Evolutionary conservation across 2,888 invertebrate species (phyloP).

Genomic region (Sphinx pinastri): DNA sequence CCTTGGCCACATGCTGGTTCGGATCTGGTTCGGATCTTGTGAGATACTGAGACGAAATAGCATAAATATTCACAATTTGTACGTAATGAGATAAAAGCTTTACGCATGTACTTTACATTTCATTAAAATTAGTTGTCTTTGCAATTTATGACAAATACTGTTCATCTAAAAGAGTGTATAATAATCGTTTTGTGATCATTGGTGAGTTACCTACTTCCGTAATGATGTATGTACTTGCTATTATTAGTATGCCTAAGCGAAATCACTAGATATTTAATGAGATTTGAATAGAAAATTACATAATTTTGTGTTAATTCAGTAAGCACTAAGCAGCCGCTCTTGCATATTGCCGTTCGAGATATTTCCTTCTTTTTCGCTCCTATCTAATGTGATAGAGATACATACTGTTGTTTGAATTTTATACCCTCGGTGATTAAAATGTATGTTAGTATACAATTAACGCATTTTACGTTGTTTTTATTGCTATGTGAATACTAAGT

Average conservation of each 20-base stretch:
- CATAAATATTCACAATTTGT: background rate
- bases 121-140: background rate
- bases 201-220: background rate
- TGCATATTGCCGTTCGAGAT: background rate
- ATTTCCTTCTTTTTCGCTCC: background rate
- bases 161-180: background rate
- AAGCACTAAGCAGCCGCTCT: background rate
- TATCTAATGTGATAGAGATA: background rate
- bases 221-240: background rate
- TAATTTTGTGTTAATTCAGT: background rate
- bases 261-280: background rate
- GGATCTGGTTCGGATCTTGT: background rate
- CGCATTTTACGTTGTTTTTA: background rate
- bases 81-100: background rate
- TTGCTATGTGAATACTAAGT: background rate
- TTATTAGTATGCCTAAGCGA: background rate
- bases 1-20: background rate
- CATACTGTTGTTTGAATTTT: background rate
- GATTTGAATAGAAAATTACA: background rate
- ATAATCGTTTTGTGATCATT: background rate
- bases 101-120: background rate
- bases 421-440: background rate
- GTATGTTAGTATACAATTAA: background rate
- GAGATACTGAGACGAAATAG: background rate
- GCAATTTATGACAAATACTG: background rate